Conservation (phyloP, 2,797 vertebrate species). For the Hypotaenidia okinawae region DNA sequence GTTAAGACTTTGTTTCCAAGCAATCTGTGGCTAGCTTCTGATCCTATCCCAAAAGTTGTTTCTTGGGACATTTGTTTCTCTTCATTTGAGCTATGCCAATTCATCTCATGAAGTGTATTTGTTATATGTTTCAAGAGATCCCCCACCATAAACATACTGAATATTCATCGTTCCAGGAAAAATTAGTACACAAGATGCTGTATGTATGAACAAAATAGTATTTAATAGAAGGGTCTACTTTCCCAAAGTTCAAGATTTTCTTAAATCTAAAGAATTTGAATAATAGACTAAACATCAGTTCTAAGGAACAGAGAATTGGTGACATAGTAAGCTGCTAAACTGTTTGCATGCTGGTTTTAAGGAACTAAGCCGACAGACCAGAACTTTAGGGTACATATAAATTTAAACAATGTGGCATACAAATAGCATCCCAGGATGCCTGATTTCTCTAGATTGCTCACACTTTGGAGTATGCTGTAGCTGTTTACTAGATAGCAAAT, state of each 20-base stretch:
- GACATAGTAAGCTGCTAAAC: not conserved
- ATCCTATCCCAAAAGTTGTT: not conserved
- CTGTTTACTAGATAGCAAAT: not conserved
- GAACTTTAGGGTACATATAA: not conserved
- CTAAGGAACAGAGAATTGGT: not conserved
- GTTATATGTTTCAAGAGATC: not conserved
- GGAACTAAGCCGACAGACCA: not conserved
- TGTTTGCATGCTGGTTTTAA: not conserved
- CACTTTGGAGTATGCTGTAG: not conserved
- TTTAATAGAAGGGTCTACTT: not conserved
- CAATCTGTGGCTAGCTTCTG: not conserved
- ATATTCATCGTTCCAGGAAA: not conserved
- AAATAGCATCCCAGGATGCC: not conserved
- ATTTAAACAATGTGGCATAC: not conserved
- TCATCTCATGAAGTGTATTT: not conserved
- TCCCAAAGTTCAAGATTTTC: not conserved
- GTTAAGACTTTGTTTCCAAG: not conserved
- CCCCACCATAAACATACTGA: not conserved
- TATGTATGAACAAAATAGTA: not conserved
- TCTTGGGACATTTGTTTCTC: not conserved
- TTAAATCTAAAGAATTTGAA: not conserved
- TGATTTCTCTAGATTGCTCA: not conserved
- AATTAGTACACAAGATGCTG: not conserved
- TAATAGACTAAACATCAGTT: not conserved
- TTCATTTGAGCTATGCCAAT: not conserved